phyloP scores from a whole-genome alignment of 1,140 invertebrate species.

The Pachyrhynchus sulphureomaculatus region DNA sequence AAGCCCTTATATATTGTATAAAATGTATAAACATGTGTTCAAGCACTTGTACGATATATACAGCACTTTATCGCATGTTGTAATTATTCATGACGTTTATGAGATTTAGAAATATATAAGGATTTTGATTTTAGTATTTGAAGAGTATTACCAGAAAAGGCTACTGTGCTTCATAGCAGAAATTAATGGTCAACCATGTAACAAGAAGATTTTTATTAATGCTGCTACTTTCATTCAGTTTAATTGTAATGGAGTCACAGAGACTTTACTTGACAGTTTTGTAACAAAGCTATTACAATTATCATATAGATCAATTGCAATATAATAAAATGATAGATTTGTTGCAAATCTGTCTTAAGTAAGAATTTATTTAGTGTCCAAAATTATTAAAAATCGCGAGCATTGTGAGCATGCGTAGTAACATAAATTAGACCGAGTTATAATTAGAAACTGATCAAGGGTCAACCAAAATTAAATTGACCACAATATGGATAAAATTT shows the following conservation, averaged over 20 bases:
- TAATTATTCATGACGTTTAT: neutral
- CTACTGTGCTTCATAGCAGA: constrained; percentile 20
- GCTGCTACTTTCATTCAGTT: constrained; percentile 2
- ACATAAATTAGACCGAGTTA: constrained; percentile 11
- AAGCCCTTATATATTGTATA: constrained; percentile 33
- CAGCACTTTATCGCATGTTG: constrained; percentile 20
- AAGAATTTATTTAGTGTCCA: constrained; percentile 1
- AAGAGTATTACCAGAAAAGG: neutral
- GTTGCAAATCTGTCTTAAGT: constrained; percentile 6
- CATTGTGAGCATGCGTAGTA: constrained; percentile 46
- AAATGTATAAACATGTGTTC: constrained; percentile 17
- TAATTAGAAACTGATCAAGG: constrained; percentile 5
- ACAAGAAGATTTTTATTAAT: neutral
- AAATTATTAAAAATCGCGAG: constrained; percentile 32
- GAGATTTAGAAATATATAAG: constrained; percentile 20
- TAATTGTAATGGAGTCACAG: constrained; percentile 51
- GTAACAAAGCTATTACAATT: constrained; percentile 8
- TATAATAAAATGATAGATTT: neutral
- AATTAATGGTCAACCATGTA: neutral
- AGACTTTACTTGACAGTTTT: constrained; percentile 36
- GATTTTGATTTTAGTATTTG: constrained; percentile 16
- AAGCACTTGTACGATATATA: constrained; percentile 29
- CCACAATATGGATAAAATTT: constrained; percentile 1
- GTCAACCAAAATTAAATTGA: constrained; percentile 3
- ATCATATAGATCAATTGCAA: constrained; percentile 13